These are phyloP conservation scores for Balearica regulorum DNA, from an alignment of 2,797 vertebrate genomes.

Conservation along the genomic window DNA sequence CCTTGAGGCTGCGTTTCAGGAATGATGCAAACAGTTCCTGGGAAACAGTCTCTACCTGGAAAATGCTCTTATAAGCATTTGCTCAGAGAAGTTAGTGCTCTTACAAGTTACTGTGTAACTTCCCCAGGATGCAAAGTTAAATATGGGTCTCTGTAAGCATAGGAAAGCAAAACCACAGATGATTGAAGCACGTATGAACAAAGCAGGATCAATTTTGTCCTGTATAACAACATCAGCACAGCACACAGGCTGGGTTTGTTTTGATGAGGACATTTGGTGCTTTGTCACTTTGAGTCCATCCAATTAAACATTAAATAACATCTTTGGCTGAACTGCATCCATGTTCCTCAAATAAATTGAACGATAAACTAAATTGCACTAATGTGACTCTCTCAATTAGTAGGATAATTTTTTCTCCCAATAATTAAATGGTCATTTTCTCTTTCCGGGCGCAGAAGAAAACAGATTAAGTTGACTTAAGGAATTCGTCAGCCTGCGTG, in stretches of 20 bases:
- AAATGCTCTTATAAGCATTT: not conserved
- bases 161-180: not conserved
- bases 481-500: not conserved
- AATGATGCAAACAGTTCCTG: not conserved
- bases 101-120: not conserved
- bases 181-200: fast-evolving
- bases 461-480: slow-evolving; percentile 18
- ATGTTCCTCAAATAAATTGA: not conserved
- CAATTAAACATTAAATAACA: slow-evolving; percentile 28
- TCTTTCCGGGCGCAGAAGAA: not conserved
- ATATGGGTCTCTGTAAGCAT: fast-evolving
- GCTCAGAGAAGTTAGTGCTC: not conserved
- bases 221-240: not conserved
- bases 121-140: not conserved
- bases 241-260: not conserved
- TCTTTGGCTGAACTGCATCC: not conserved
- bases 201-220: not conserved
- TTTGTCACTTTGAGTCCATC: not conserved
- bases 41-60: not conserved
- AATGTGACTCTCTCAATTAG: slow-evolving; percentile 15
- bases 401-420: not conserved
- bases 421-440: slow-evolving; percentile 50
- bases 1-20: not conserved
- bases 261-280: not conserved
- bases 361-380: not conserved